phyloP scores from a whole-genome alignment of 1,140 invertebrate genomes.

The Triops longicaudatus region DNA sequence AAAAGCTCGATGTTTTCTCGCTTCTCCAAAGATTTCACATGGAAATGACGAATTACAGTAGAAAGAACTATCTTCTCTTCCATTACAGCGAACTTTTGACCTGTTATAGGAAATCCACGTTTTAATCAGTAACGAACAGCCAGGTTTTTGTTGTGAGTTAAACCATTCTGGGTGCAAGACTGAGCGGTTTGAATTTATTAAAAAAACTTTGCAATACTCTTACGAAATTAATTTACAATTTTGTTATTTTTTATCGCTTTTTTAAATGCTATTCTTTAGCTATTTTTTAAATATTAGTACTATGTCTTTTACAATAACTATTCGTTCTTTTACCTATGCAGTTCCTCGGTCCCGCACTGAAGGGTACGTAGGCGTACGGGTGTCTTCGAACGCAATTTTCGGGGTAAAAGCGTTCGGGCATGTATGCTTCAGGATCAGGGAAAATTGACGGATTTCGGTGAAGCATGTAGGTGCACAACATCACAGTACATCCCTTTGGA shows the following conservation, averaged over 20 bases:
- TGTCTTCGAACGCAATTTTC: slow-evolving; percentile 49
- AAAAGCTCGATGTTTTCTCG: slow-evolving; percentile 63
- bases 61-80: slow-evolving; percentile 49
- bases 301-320: no score
- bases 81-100: slow-evolving; percentile 47
- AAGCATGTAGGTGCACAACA: slow-evolving; percentile 44
- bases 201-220: no score
- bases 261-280: no score
- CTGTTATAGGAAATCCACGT: slow-evolving; percentile 33
- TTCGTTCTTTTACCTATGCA: slow-evolving; percentile 52
- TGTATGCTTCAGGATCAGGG: slow-evolving; percentile 54
- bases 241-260: no score
- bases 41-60: slow-evolving; percentile 40
- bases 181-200: no score
- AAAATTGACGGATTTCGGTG: slow-evolving; percentile 43
- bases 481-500: slow-evolving; percentile 43
- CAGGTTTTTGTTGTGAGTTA: no score
- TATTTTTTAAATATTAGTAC: no score
- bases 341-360: slow-evolving; percentile 65
- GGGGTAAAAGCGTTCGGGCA: slow-evolving; percentile 45
- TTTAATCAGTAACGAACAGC: no score
- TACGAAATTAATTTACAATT: no score
- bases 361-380: slow-evolving; percentile 60
- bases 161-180: no score
- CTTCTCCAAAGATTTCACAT: slow-evolving; percentile 44